Conservation (phyloP, 2,888 invertebrate genomes). For the Rotaria socialis region DNA sequence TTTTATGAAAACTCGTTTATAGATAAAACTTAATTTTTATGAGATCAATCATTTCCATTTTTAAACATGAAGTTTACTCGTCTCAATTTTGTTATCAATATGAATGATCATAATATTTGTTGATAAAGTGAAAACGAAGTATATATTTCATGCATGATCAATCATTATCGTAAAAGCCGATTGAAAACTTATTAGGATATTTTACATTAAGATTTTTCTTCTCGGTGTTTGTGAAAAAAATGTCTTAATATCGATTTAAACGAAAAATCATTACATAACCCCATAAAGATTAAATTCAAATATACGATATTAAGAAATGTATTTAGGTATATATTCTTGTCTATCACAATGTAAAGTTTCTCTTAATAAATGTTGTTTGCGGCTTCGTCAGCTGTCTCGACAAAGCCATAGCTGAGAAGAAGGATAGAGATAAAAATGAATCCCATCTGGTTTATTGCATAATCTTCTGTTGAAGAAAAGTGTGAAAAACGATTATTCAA, state of each 20-base stretch:
- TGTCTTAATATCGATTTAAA: neutral
- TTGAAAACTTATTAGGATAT: neutral
- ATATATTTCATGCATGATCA: neutral
- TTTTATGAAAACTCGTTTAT: too few species aligned
- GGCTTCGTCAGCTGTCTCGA: neutral
- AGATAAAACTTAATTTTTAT: too few species aligned
- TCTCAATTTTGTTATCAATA: neutral
- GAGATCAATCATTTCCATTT: too few species aligned
- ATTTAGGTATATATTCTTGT: neutral
- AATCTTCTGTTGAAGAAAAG: neutral
- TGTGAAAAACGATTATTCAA: neutral
- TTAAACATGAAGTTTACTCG: too few species aligned
- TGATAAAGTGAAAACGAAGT: neutral
- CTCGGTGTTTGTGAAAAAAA: neutral
- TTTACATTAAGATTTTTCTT: neutral
- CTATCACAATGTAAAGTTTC: neutral
- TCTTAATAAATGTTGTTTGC: neutral
- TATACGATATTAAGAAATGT: neutral
- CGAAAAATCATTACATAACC: neutral
- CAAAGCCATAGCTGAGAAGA: neutral
- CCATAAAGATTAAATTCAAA: too few species aligned
- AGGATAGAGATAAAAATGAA: neutral
- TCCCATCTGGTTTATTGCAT: neutral
- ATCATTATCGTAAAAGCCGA: neutral
- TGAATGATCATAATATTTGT: neutral